Base-by-base conservation (phyloP, 2,113 vertebrate species). In the Atrichornis clamosus region DNA sequence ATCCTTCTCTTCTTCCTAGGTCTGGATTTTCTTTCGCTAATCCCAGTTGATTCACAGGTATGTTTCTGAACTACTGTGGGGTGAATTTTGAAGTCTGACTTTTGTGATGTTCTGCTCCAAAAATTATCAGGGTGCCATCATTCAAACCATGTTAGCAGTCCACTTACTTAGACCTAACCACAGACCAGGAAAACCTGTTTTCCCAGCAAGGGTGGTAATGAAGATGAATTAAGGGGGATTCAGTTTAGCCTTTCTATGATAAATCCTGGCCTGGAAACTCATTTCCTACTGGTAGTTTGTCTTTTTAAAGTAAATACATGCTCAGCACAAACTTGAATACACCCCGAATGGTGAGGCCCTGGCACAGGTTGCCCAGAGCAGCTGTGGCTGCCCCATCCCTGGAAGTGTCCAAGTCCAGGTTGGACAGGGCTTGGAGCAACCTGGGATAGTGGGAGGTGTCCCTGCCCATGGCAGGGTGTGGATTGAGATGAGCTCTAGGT, bases 1-100 rank as follows among this genome's bases (percentile, higher is more conserved):
- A 59, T 79, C 28, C 32, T 75, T 96, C 12, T 95, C 91, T 97
- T 92, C 90, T 70, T 98, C 93, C 58, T 93, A 99, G 99, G 99
- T 98, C 97, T 99, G 98, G 99, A 99, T 97, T 98, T 99, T 93
- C 99, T 99, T 98, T 99, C 99, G 10, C 97, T 99, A 97, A 99
- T 99, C 97, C 99, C 99, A 98, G 98, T 98, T 94, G 99, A 99
- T 96, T 96, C 99, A 65, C 99, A 99, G 99, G 99, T 99, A 98
- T 78, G 98, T 98, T 93, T 95, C 91, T 89, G 81, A 93, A 74
- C 84, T 89, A 56, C 80, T 96, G 0, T 11, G 96, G 90, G 47
- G 14, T 84, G 84, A 35, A 90, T 89, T 93, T 83, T 13, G 1
- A 4, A 41, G 41, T 37, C 11, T 73, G 18, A 0, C 33, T 89